Conservation (phyloP, 37 sponge, comb jelly and placozoan species). For the Mnemiopsis leidyi region DNA sequence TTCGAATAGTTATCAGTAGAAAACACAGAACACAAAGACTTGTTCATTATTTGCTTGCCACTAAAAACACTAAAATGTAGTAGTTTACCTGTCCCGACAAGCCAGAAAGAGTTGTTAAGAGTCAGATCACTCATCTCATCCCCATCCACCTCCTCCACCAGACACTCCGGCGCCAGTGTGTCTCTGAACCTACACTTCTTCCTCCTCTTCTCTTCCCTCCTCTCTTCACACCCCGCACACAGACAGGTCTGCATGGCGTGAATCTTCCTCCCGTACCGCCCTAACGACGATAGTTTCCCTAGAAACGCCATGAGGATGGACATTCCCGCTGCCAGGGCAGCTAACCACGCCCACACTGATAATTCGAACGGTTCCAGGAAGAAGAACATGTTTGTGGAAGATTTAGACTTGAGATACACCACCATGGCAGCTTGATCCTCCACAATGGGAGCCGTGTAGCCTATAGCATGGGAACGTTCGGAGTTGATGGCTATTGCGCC, state of each 20-base stretch:
- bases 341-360: background rate
- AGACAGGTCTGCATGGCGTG: background rate
- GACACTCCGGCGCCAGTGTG: background rate
- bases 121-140: background rate
- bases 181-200: background rate
- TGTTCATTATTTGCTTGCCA: too few relatives aligned
- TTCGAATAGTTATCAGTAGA: too few relatives aligned
- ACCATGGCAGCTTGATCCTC: background rate
- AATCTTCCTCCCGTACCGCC: background rate
- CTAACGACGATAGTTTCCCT: background rate
- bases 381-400: background rate
- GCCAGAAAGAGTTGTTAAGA: background rate
- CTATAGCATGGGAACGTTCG: background rate
- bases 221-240: background rate
- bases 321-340: background rate
- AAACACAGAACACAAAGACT: too few relatives aligned
- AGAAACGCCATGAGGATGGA: background rate
- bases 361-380: constrained; percentile 7
- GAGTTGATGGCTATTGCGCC: background rate
- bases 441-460: background rate
- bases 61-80: too few relatives aligned
- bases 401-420: background rate
- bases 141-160: background rate
- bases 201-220: background rate
- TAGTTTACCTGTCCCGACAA: constrained; percentile 11